Percentiles rank a stretch among this genome's conserved stretches.
phyloP scores from a whole-genome alignment of 2,888 invertebrate species.

The Blera fallax region DNA sequence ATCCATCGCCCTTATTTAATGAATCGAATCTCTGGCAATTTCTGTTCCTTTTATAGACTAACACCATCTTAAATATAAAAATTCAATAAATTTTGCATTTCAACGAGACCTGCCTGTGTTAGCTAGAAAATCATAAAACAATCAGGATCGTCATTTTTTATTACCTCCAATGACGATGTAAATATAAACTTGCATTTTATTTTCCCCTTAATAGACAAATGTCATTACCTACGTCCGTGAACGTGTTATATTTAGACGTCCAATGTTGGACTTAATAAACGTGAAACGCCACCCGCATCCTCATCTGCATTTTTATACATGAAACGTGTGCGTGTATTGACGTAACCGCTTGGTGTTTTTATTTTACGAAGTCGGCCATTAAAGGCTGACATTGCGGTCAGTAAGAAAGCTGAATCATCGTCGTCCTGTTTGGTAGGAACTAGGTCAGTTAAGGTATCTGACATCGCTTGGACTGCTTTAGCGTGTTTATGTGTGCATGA shows the following conservation, averaged over 20 bases:
- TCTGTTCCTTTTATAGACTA: neutral
- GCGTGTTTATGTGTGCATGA: neutral
- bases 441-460: conserved; percentile 2
- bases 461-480: neutral
- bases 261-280: neutral
- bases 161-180: conserved; percentile 9
- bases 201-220: neutral
- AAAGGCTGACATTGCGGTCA: conserved; percentile 10
- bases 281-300: neutral
- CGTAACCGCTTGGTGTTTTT: conserved; percentile 4
- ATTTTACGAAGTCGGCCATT: neutral
- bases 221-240: neutral
- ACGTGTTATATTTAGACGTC: conserved; percentile 35
- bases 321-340: conserved; percentile 42
- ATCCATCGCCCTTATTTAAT: neutral
- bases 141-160: conserved; percentile 27
- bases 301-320: conserved; percentile 21
- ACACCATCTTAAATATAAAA: neutral
- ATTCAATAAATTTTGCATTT: neutral
- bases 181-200: conserved; percentile 33
- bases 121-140: neutral
- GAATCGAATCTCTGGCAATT: neutral
- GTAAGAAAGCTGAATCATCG: conserved; percentile 15
- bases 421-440: conserved; percentile 2
- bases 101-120: neutral